A percentile compares a stretch with the other conserved stretches of the same genome.
Evolutionary conservation across 64 coral and sea anemone genomes (phyloP).

Genomic region (Montipora foliosa): DNA sequence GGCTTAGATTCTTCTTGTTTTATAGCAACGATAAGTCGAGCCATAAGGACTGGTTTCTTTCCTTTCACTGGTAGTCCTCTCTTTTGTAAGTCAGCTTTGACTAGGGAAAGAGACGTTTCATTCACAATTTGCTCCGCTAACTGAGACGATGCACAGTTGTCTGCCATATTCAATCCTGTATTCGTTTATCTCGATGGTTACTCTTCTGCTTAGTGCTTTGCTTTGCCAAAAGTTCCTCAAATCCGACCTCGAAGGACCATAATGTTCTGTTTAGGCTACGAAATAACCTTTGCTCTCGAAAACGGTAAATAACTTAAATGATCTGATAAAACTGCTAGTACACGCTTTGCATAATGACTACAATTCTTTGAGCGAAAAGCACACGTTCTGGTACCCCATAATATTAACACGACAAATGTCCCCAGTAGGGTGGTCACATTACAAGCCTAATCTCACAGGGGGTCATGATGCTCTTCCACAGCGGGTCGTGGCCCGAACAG

Average conservation of each 20-base stretch:
- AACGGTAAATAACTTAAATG: too few species aligned
- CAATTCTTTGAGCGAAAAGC: too few species aligned
- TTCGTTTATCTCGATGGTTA: constrained; percentile 28
- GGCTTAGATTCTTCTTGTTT: constrained; percentile 30
- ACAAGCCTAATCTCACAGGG: too few species aligned
- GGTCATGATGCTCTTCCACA: too few species aligned
- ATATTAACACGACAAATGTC: too few species aligned
- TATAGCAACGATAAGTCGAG: constrained; percentile 10
- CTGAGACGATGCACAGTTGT: constrained; percentile 16
- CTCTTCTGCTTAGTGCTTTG: constrained; percentile 16
- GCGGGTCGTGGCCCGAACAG: not conserved
- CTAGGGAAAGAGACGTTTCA: constrained; percentile 19
- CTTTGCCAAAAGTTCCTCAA: constrained; percentile 18
- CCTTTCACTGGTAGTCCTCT: constrained; percentile 17
- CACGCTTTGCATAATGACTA: too few species aligned
- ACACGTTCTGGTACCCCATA: too few species aligned
- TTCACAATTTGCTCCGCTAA: constrained; percentile 8
- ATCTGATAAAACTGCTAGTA: too few species aligned
- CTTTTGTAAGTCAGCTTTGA: constrained; percentile 23
- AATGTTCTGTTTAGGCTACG: not conserved
- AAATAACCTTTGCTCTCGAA: too few species aligned
- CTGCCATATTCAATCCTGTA: constrained; percentile 21
- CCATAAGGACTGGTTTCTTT: constrained; percentile 17
- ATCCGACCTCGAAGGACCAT: constrained; percentile 6
- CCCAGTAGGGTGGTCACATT: too few species aligned